These are phyloP conservation scores for Lota lota DNA, from an alignment of 2,113 vertebrate species.

Conservation along the genomic window DNA sequence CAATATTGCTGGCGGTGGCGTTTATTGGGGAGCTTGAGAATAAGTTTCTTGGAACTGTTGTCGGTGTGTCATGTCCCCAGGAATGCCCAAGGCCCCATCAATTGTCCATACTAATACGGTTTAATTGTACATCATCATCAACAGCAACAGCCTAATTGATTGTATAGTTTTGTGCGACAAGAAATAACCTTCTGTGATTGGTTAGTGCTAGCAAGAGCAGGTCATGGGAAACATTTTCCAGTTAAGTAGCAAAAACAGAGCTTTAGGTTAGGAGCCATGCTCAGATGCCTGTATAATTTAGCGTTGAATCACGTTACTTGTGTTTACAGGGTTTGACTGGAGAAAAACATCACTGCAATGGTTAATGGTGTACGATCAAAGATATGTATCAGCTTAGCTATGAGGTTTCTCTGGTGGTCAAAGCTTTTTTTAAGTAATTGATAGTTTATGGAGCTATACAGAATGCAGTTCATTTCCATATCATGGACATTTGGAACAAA, in stretches of 20 bases:
- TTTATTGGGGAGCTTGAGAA: constrained; percentile 78
- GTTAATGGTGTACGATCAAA: neutral
- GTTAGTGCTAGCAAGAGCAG: neutral
- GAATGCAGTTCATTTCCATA: too few relatives aligned
- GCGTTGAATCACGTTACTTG: neutral
- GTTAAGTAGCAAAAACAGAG: neutral
- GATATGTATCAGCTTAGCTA: neutral
- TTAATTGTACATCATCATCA: constrained; percentile 66
- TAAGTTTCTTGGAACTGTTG: constrained; percentile 80
- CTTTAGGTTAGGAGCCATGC: neutral
- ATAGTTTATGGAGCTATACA: too few relatives aligned
- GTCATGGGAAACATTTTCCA: neutral
- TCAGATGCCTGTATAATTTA: neutral
- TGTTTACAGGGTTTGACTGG: constrained; percentile 14
- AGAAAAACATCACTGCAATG: neutral
- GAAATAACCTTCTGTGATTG: constrained; percentile 67
- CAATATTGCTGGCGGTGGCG: constrained; percentile 86
- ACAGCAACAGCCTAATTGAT: constrained; percentile 65
- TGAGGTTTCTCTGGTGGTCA: neutral
- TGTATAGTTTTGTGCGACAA: constrained; percentile 64
- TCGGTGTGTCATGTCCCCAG: constrained; percentile 81
- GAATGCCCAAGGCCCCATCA: constrained; percentile 86
- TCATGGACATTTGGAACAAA: too few relatives aligned
- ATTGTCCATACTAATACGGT: constrained; percentile 86
- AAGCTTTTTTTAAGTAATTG: neutral